Base-by-base conservation (phyloP, 2,797 vertebrate genomes). In the Enoplosus armatus region DNA sequence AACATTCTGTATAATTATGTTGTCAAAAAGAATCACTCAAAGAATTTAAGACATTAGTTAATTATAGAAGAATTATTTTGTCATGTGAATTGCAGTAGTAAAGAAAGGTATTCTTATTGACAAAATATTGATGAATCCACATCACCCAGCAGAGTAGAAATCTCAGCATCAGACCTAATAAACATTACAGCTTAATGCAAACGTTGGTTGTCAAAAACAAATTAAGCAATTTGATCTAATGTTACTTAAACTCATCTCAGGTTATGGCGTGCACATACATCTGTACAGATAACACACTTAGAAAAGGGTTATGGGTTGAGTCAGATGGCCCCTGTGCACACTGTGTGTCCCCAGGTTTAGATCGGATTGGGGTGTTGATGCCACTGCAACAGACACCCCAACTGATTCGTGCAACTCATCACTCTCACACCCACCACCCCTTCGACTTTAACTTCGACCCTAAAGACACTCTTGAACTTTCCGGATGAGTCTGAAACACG, bases 281-380 rank as follows among this genome's bases (percentile, higher is more conserved):
- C 1, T 10, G 0, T 31, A 10, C 8, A 43, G 2, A 43, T 20
- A n/a, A 31, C 1, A 16, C 12, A 20, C 0, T 3, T 18, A 5
- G 6, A 27, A 22, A 26, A 12, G 15, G 27, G 24, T 22, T 7
- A 0, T 0, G 50, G 85, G 51, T 65, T 16, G 89, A 82, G 91
- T 93, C 93, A 93, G 93, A 93, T 93, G 97, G 96, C 96, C 96
- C 96, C 96, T 96, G 96, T 96, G 96, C 96, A 97, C 96, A 84
- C 27, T 47, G 78, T 88, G 92, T 94, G 94, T 96, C 96, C 94
- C 86, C 97, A 97, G 89, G 64, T 48, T n/a, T n/a, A 70, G 39
- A 5, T 92, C 91, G 24, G 93, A 18, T 74, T 45, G 80, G 50
- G 54, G 82, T 2, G 66, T 12, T 5, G 56, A 10, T 71, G 86